Percentiles rank a stretch among this genome's conserved stretches.
These are phyloP conservation scores for Laspeyria flexula DNA, from an alignment of 2,888 invertebrate species.

Conservation along the genomic window DNA sequence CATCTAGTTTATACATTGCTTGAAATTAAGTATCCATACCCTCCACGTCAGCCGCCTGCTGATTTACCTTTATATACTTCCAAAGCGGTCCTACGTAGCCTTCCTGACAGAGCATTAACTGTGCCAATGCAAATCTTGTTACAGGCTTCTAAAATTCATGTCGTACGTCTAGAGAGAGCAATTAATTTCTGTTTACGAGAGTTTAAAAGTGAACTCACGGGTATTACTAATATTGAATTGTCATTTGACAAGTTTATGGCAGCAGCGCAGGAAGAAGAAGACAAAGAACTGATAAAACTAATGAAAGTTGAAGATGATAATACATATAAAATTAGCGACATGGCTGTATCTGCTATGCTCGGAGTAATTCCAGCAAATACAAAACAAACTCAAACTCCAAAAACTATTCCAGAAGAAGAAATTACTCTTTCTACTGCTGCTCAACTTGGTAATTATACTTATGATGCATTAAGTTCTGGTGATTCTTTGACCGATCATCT, in stretches of 20 bases:
- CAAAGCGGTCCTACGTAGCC: conserved; percentile 73
- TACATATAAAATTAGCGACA: conserved; percentile 58
- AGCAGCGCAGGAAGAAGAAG: conserved; percentile 59
- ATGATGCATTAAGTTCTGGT: conserved; percentile 83
- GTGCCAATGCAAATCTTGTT: conserved; percentile 74
- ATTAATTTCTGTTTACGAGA: conserved; percentile 85
- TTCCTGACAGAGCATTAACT: conserved; percentile 72
- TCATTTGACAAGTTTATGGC: conserved; percentile 69
- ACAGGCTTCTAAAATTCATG: conserved; percentile 66
- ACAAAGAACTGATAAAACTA: conserved; percentile 67
- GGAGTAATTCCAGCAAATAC: conserved; percentile 62
- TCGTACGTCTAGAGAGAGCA: conserved; percentile 80
- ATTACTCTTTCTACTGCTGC: conserved; percentile 80
- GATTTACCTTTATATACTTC: conserved; percentile 68
- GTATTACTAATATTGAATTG: conserved; percentile 79
- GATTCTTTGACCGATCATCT: conserved; percentile 84
- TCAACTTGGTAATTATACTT: conserved; percentile 84
- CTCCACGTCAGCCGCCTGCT: conserved; percentile 63
- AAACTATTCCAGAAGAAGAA: conserved; percentile 85
- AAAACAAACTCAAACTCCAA: conserved; percentile 87
- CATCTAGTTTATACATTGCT: conserved; percentile 83
- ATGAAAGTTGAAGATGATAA: conserved; percentile 69
- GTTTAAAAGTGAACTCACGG: conserved; percentile 84
- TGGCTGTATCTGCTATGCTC: conserved; percentile 49
- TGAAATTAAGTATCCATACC: conserved; percentile 77